Evolutionary conservation across 2,888 invertebrate genomes (phyloP), one percentile per base, ranked within the genome.

Genomic region (Sturmia bella): DNA sequence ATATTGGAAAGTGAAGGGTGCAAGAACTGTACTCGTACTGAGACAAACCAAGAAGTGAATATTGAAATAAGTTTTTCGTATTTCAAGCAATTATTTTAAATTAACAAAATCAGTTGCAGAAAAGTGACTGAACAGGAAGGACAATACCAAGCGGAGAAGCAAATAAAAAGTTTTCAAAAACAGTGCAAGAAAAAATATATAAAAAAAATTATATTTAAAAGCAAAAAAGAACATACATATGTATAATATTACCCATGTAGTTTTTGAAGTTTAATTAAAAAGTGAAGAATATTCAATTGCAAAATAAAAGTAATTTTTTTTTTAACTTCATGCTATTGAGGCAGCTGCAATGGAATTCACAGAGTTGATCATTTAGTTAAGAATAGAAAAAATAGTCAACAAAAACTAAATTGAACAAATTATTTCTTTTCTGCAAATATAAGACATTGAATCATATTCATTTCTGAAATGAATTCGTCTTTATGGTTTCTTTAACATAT

Each of bases 21-120:
- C 15, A 52, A 69, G 56, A 48, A 79, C 39, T 45, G 11, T 61
- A 52, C 32, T 32, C 32, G 50, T 73, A 37, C 72, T 66, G 37
- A 68, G 21, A 69, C 56, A 64, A 56, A 74, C 11, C 43, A 13
- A 68, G 52, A 69, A 41, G 24, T 77, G 21, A 80, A 76, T 68
- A 15, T 27, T 56, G 12, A 66, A 73, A 68, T 64, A 66, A 64
- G 63, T 52, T 73, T 75, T 76, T 59, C 61, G 77, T 83, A 85
- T 85, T 83, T 84, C 41, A 83, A 79, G 83, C 81, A 84, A 84
- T 83, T 83, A 84, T 84, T 84, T 84, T 83, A 84, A 84, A 83
- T 84, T 83, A 83, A 81, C 84, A 83, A 77, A 78, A 80, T 85
- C 84, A 85, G 85, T 85, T 84, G 83, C 63, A 70, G 57, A 81